phyloP scores from a whole-genome alignment of 2,888 invertebrate genomes.

The Itoplectis maculator region DNA sequence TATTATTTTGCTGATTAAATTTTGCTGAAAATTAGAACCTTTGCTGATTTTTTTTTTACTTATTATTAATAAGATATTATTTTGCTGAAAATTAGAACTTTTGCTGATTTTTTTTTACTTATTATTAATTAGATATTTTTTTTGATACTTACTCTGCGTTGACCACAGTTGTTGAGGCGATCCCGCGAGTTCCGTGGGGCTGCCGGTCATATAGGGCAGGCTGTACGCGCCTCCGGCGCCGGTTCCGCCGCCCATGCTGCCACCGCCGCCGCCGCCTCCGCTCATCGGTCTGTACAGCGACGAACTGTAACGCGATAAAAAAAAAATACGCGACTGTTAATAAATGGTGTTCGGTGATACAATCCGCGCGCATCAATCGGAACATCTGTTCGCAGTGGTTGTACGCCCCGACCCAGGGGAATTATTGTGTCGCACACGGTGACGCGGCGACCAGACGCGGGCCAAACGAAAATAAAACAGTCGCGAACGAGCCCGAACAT shows the following conservation, averaged over 20 bases:
- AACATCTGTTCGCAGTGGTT: conserved; percentile 23
- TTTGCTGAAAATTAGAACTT: neutral
- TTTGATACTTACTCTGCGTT: conserved; percentile 74
- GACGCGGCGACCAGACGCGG: conserved; percentile 2
- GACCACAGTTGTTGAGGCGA: conserved; percentile 78
- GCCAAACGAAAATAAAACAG: conserved; percentile 32
- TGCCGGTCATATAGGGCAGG: conserved; percentile 77
- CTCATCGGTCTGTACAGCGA: conserved; percentile 78
- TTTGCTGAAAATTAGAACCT: too few species aligned
- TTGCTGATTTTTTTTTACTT: neutral
- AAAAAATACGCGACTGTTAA: conserved; percentile 33
- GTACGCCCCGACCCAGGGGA: conserved; percentile 77
- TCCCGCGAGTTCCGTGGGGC: conserved; percentile 76
- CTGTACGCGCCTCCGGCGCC: conserved; percentile 71
- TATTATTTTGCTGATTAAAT: too few species aligned
- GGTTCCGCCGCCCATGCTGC: conserved; percentile 70
- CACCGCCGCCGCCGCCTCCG: conserved; percentile 72
- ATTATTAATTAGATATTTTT: conserved; percentile 7
- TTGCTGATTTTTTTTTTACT: too few species aligned
- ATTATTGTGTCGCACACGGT: conserved; percentile 50
- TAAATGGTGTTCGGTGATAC: too few species aligned
- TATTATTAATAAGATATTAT: too few species aligned
- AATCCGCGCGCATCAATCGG: too few species aligned
- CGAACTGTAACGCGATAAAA: conserved; percentile 74
- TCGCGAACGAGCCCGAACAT: neutral